Evolutionary conservation across 2,113 vertebrate species (phyloP).

Genomic region (Columba janthina): DNA sequence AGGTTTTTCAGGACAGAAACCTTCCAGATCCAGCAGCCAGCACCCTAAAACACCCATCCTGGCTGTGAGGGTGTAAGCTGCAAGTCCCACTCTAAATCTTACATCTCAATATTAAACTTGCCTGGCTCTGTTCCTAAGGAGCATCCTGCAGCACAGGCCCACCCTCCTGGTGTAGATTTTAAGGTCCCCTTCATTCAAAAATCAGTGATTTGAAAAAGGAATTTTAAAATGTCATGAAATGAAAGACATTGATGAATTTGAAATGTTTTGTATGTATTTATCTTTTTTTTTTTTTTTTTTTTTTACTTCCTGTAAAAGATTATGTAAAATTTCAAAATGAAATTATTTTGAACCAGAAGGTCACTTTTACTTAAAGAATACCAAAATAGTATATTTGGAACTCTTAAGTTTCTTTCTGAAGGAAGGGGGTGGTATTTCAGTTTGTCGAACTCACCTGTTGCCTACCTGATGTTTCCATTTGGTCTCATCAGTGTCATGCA

Average conservation of each 20-base stretch:
- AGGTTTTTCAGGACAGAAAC: not conserved
- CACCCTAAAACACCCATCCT: not conserved
- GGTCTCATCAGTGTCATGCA: not conserved
- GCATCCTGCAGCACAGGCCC: not conserved
- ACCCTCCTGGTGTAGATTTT: not conserved
- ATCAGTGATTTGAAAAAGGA: not conserved
- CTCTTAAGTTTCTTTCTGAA: not conserved
- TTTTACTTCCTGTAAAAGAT: not conserved
- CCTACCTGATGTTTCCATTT: not conserved
- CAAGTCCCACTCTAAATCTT: not conserved
- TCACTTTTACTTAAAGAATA: not conserved
- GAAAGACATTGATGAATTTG: not conserved
- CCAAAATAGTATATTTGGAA: not conserved
- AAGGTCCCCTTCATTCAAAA: not conserved
- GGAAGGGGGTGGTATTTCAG: not conserved
- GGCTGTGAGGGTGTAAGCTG: rapidly evolving
- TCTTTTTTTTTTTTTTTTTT: too few species aligned
- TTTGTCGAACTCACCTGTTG: not conserved
- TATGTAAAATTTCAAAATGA: not conserved
- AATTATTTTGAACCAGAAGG: not conserved
- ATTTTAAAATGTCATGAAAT: not conserved
- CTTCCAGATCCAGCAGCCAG: not conserved
- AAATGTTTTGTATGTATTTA: not conserved
- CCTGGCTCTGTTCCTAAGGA: not conserved
- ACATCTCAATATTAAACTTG: not conserved